Evolutionary conservation across 2,113 vertebrate species (phyloP), one percentile per base, ranked within the genome.

Genomic region (Erinaceus europaeus): DNA sequence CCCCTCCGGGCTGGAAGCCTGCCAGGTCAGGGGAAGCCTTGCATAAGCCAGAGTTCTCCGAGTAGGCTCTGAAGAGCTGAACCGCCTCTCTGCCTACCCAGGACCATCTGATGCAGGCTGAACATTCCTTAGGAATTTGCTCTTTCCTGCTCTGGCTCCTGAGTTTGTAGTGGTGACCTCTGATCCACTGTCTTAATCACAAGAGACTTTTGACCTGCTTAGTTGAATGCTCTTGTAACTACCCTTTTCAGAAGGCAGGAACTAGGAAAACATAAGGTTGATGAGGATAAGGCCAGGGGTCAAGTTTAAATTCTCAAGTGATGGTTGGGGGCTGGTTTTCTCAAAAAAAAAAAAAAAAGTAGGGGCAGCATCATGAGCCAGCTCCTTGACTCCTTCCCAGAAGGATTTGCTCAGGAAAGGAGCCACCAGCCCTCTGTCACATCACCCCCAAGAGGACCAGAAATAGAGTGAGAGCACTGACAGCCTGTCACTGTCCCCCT

Each of bases 161-260:
- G 23, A 50, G 27, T 81, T 76, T 87, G 38, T 67, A 80, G 83
- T 55, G 48, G 69, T 93, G 91, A 95, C 89, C 94, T 94, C 87
- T 95, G 90, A 65, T 92, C 87, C 72, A 85, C 71, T 29, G 65
- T 91, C 81, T 91, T 93, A 94, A 95, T 93, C 82, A 69, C 27
- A 72, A n/a, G 69, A 91, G 89, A 94, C 90, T 92, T 95, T 85
- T 92, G 90, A 93, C 92, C 91, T 29, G 34, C 50, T 93, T 89
- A 74, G 79, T 67, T 82, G 82, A 93, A 78, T 20, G 29, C 27
- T 44, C 82, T 67, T 94, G 75, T 93, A 92, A 90, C 90, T 92
- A 92, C 44, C 18, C 55, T 89, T 65, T 89, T 90, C 65, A 32
- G 74, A 62, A 91, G 71, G 62, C 68, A 71, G 69, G 5, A 74